Percentiles rank a stretch among this genome's conserved stretches.
These are phyloP conservation scores for Gymnothorax javanicus DNA, from an alignment of 2,797 vertebrate genomes.

Conservation along the genomic window DNA sequence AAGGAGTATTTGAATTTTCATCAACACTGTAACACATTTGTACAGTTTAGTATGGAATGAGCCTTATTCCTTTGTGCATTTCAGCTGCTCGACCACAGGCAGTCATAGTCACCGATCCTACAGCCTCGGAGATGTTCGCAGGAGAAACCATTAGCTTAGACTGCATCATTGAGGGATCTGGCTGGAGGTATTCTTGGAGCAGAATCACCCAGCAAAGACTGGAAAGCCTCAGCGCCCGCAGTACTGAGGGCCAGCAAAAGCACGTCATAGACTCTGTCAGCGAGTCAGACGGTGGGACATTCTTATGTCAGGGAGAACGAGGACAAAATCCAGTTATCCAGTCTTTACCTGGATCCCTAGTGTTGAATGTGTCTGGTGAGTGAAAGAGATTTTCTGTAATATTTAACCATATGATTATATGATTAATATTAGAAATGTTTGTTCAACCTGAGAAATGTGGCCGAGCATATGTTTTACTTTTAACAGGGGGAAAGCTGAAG, in stretches of 20 bases:
- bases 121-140: constrained; percentile 13
- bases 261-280: constrained; percentile 16
- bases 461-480: neutral
- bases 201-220: neutral
- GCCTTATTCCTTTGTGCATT: neutral
- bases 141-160: neutral
- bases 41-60: too few relatives aligned
- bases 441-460: neutral
- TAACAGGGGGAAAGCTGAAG: neutral
- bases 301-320: constrained; percentile 23
- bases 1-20: too few relatives aligned
- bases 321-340: neutral
- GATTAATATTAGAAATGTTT: too few relatives aligned
- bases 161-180: too few relatives aligned
- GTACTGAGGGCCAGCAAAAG: neutral
- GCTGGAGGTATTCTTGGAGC: constrained; percentile 24
- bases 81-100: neutral
- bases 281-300: neutral
- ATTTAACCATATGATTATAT: neutral
- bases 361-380: constrained; percentile 48
- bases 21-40: too few relatives aligned
- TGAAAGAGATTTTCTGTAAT: neutral
- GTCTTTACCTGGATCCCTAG: neutral
- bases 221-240: neutral
- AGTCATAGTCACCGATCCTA: neutral